These are phyloP conservation scores for Colletes gigas DNA, from an alignment of 1,140 invertebrate genomes.

Conservation along the genomic window DNA sequence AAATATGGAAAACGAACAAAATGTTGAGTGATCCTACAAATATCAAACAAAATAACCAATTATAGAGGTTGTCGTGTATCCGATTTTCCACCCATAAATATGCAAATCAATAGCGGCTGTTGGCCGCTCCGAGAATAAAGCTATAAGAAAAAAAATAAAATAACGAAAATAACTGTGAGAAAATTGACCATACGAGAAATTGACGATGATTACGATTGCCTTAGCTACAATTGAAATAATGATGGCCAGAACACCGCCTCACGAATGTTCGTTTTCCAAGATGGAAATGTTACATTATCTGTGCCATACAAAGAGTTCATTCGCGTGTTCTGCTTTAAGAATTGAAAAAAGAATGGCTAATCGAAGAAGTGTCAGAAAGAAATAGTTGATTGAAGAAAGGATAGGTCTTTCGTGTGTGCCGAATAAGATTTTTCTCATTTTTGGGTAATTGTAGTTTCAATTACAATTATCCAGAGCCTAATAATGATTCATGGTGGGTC, in stretches of 20 bases:
- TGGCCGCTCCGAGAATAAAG: neutral
- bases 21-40: no score
- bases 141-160: neutral
- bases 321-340: neutral
- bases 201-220: neutral
- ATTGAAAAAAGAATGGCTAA: neutral
- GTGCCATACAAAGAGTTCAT: neutral
- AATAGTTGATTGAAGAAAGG: no score
- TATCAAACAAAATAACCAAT: no score
- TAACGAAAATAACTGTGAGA: neutral
- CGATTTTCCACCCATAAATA: no score
- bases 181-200: neutral
- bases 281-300: neutral
- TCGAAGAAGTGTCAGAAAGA: neutral
- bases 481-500: no score
- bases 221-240: slow-evolving; percentile 1
- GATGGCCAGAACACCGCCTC: neutral
- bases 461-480: no score
- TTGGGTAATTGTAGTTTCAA: no score
- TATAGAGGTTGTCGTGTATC: no score
- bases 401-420: no score
- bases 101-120: no score
- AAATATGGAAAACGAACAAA: no score
- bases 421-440: no score
- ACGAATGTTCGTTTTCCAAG: neutral